These are phyloP conservation scores for Argyrosomus regius DNA, from an alignment of 2,797 vertebrate genomes.

Conservation along the genomic window DNA sequence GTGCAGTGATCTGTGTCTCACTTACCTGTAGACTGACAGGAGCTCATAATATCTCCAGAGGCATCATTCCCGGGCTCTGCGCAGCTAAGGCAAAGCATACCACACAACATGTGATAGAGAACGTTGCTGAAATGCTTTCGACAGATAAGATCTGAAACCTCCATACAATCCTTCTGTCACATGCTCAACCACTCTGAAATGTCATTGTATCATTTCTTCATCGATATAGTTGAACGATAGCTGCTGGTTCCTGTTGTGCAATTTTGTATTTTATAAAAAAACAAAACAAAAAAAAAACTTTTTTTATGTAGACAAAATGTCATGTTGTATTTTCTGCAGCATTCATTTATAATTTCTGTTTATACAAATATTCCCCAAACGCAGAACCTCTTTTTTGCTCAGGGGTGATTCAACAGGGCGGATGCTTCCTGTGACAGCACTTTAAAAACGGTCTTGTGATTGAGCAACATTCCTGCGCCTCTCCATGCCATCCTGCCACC, in stretches of 20 bases:
- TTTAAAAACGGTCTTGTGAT: background rate
- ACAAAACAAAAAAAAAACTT: too few relatives aligned
- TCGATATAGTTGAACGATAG: background rate
- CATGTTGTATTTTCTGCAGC: background rate
- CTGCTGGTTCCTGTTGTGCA: background rate
- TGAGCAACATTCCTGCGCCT: background rate
- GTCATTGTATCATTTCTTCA: background rate
- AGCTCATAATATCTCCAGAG: conserved; percentile 48
- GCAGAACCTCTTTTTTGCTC: background rate
- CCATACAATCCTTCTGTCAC: conserved; percentile 60
- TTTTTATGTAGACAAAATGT: too few relatives aligned
- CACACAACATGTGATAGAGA: conserved; percentile 56
- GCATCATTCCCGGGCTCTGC: conserved; percentile 38
- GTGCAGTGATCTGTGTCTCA: conserved; percentile 47
- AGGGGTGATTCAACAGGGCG: background rate
- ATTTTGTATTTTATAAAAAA: background rate
- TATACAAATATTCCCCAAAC: background rate
- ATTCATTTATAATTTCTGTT: background rate
- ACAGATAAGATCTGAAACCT: conserved; percentile 74
- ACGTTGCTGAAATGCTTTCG: conserved; percentile 63
- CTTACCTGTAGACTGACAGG: conserved; percentile 58
- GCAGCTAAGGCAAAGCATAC: background rate
- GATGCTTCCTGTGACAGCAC: background rate
- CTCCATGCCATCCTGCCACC: background rate
- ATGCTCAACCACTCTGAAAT: conserved; percentile 44